Evolutionary conservation across 2,888 invertebrate genomes (phyloP), one percentile per base, ranked within the genome.

Genomic region (Trachelus stipa): DNA sequence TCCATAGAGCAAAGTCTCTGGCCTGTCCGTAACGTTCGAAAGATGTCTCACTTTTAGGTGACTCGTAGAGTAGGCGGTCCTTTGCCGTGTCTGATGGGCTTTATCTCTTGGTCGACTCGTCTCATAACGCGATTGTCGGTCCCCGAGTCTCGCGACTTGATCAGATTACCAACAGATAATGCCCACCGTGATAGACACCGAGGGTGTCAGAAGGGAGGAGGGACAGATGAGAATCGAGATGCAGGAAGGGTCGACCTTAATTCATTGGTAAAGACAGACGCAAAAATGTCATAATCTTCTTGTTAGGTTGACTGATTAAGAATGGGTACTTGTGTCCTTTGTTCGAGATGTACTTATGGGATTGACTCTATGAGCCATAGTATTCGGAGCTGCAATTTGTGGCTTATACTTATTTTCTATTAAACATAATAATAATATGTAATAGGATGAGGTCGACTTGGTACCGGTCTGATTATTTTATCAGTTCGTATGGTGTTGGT

Each of bases 241-340:
- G 76, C 77, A 79, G 73, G 73, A 73, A 71, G 77, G 80, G 76
- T 75, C 79, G 76, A 77, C 81, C 75, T 80, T 79, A 79, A 79
- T 81, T 77, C 77, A 76, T 76, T 74, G 69, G 78, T 73, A 76
- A 34, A 78, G 79, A 80, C 79, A 79, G 75, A 77, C 77, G 79
- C 78, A 79, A 81, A 79, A 81, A 81, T 71, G 78, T 80, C 81
- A 83, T 82, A 83, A 81, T 78, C 81, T 79, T 82, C 80, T 81
- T 77, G 80, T 82, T 83, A 81, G 77, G 80, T 80, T 76, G 76
- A 81, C 75, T 77, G 81, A 82, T 34, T 31, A 71, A 71, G 71
- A 71, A 9, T 34, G 9, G 56, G 23, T 56, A 56, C 56, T 56
- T 23, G 23, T 23, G 2, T 56, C 40, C 15, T 23, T 56, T 56